Evolutionary conservation across 2,797 vertebrate genomes (phyloP), one percentile per base, ranked within the genome.

Genomic region (Neosilurus hyrtlii): DNA sequence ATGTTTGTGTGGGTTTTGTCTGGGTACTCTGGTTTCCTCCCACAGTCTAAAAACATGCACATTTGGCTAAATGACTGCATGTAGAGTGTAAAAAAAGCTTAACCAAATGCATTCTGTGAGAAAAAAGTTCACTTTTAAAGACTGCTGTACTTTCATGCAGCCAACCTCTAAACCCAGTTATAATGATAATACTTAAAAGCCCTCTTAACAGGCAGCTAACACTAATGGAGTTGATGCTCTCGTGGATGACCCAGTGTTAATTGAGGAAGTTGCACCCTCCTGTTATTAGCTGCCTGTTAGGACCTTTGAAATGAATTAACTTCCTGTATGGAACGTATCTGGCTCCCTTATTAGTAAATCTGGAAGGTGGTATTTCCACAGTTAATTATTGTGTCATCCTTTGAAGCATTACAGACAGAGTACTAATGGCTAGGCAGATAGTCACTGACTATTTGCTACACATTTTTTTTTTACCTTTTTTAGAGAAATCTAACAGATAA

Each of bases 251-350:
- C 77, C 62, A 79, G 24, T 79, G 77, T 79, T 79, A 79, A 79
- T 54, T 66, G 49, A 79, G 51, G 62, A 79, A 7, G 62, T 54
- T 66, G 49, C 24, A 79, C 49, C 49, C 35, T 65, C 30, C 49
- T 79, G 43, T 79, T 66, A 79, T 66, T 79, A 79, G 62, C 62
- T 79, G 43, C 43, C 63, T 79, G 66, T 65, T 79, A 66, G 62
- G 9, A 66, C 77, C 62, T 79, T 66, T 79, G 62, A 79, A 79
- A 79, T 66, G 61, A 79, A 35, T 49, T 20, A 54, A 35, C 77
- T 30, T 66, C 63, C 24, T 54, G 49, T 20, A 66, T 35, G 49
- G 62, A 79, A 30, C 4, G 9, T 24, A 52, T 78, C 65, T 65
- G n/a, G 6, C 37, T 26, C 26, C 61, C 43, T 49, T 18, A 66